phyloP scores from a whole-genome alignment of 2,797 vertebrate species.

The Dermochelys coriacea region DNA sequence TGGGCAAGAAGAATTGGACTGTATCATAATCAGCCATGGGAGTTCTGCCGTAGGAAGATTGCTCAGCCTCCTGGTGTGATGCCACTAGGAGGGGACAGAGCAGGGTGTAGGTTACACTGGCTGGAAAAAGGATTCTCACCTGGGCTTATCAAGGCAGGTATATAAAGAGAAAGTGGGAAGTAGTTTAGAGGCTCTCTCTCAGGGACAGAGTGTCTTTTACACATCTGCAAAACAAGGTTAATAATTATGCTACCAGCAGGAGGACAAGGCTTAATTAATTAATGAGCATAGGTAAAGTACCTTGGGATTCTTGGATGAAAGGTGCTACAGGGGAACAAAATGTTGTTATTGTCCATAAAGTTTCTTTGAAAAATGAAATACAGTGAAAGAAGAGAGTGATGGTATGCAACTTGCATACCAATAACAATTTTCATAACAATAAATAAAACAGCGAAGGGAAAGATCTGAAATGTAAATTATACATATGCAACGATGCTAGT shows the following conservation, averaged over 20 bases:
- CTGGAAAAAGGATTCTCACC: not conserved
- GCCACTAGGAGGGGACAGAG: not conserved
- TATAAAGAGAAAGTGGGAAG: not conserved
- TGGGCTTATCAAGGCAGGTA: not conserved
- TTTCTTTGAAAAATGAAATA: not conserved
- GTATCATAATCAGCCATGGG: not conserved
- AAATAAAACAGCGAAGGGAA: not conserved
- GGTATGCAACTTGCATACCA: not conserved
- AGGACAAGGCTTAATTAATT: not conserved
- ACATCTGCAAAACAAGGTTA: not conserved
- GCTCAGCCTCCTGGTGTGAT: not conserved
- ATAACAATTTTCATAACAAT: too few relatives aligned
- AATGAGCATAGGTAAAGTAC: not conserved
- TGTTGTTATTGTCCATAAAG: not conserved
- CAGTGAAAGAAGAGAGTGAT: not conserved
- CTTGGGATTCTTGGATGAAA: not conserved
- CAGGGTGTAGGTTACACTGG: not conserved
- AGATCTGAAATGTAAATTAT: not conserved
- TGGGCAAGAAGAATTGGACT: not conserved
- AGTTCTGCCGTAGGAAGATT: rapidly evolving
- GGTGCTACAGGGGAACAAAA: not conserved
- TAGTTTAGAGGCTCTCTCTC: not conserved
- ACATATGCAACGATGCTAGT: not conserved
- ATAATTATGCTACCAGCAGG: not conserved
- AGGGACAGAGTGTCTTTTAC: not conserved